Percentiles rank a stretch among this genome's conserved stretches.
phyloP scores from a whole-genome alignment of 2,113 vertebrate genomes.

The Lagenorhynchus albirostris region DNA sequence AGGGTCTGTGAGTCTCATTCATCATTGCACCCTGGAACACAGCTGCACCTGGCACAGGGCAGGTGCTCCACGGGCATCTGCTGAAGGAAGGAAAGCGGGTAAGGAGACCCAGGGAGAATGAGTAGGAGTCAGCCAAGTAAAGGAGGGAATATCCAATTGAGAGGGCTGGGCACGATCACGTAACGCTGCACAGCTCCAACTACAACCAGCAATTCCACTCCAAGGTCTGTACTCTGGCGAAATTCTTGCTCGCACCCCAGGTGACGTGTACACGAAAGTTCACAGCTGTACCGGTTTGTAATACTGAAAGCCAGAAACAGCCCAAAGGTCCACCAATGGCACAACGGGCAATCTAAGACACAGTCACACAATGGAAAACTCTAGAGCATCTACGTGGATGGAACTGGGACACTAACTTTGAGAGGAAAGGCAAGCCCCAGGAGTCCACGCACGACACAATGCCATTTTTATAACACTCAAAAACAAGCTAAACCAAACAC shows the following conservation, averaged over 20 bases:
- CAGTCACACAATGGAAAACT: rapidly evolving
- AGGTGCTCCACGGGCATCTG: background rate
- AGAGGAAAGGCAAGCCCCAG: background rate
- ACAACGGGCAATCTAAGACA: background rate
- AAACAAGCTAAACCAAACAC: background rate
- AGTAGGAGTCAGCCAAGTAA: background rate
- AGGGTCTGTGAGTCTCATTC: background rate
- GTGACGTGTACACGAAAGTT: rapidly evolving
- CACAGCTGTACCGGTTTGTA: background rate
- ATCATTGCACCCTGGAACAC: rapidly evolving
- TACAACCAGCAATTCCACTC: background rate
- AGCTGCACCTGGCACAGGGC: background rate
- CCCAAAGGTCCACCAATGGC: background rate
- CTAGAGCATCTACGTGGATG: background rate
- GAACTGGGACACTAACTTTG: background rate
- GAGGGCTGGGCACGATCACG: rapidly evolving
- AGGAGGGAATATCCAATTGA: background rate
- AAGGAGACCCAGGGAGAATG: background rate
- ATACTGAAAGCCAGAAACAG: background rate
- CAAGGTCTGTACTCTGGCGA: background rate
- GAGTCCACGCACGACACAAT: background rate
- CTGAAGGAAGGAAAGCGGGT: background rate
- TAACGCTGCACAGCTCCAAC: background rate
- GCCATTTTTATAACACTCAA: background rate
- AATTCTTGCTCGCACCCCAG: background rate